Evolutionary conservation across 2,113 vertebrate species (phyloP).

Genomic region (Numenius arquata): DNA sequence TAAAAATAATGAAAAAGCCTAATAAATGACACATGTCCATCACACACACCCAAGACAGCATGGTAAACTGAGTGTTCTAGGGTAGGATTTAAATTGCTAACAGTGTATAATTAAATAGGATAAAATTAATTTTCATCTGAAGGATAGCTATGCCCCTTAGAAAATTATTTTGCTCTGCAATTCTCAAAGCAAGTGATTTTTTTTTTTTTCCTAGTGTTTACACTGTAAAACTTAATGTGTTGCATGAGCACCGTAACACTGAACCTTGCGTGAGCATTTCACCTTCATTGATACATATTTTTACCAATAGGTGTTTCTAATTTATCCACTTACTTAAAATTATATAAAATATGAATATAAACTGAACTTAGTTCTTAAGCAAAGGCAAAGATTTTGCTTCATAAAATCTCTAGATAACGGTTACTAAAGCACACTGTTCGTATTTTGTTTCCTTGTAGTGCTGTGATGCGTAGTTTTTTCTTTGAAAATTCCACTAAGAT

Average conservation of each 20-base stretch:
- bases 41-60: not conserved
- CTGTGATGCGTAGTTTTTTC: not conserved
- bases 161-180: slow-evolving; percentile 16
- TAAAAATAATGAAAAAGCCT: not conserved
- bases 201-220: not conserved
- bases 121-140: slow-evolving; percentile 25
- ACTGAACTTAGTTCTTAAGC: not conserved
- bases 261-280: not conserved
- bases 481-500: not conserved
- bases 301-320: not conserved
- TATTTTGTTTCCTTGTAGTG: not conserved
- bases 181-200: not conserved
- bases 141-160: not conserved
- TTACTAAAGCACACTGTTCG: not conserved
- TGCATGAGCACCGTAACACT: not conserved
- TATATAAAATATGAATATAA: not conserved
- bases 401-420: not conserved
- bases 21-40: not conserved
- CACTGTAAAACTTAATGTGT: not conserved
- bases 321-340: not conserved
- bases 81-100: slow-evolving; percentile 18
- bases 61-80: not conserved
- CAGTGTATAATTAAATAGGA: not conserved
- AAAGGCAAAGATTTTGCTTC: not conserved
- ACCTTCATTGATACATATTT: not conserved